Evolutionary conservation across 2,113 vertebrate species (phyloP).

Genomic region (Tichodroma muraria): DNA sequence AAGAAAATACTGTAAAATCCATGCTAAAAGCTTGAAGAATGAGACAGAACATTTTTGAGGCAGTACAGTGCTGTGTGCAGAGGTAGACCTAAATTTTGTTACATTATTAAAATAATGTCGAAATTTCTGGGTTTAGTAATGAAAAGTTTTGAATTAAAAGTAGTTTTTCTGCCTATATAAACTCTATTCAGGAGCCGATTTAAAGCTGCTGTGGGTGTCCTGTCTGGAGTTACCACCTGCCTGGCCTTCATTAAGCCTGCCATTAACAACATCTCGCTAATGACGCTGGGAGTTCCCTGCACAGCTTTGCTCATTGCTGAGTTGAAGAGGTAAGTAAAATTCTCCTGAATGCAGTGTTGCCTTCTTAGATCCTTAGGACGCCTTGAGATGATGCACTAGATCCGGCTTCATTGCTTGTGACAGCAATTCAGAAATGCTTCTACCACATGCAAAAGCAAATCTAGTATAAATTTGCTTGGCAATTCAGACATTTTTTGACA

Average conservation of each 20-base stretch:
- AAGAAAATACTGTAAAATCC: neutral
- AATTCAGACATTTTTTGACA: neutral
- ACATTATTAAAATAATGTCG: neutral
- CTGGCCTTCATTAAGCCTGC: slow-evolving; percentile 94
- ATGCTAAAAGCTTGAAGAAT: neutral
- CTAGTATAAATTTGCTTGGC: neutral
- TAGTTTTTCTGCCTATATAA: neutral
- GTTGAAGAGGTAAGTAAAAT: slow-evolving; percentile 82
- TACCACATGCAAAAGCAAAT: neutral
- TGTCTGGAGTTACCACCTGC: slow-evolving; percentile 89
- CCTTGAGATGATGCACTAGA: rapidly evolving
- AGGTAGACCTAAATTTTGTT: neutral
- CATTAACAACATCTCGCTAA: slow-evolving; percentile 92
- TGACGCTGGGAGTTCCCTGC: slow-evolving; percentile 92
- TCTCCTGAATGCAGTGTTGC: neutral
- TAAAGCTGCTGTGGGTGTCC: slow-evolving; percentile 87
- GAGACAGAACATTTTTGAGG: neutral
- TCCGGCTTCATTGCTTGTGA: neutral
- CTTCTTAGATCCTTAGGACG: neutral
- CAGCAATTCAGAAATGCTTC: neutral
- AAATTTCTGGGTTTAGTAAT: neutral
- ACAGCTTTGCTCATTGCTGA: slow-evolving; percentile 87
- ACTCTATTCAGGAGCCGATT: slow-evolving; percentile 80
- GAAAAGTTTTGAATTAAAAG: neutral
- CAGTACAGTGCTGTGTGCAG: neutral